Base-by-base conservation (phyloP, 2,113 vertebrate genomes). In the Pseudopipra pipra region DNA sequence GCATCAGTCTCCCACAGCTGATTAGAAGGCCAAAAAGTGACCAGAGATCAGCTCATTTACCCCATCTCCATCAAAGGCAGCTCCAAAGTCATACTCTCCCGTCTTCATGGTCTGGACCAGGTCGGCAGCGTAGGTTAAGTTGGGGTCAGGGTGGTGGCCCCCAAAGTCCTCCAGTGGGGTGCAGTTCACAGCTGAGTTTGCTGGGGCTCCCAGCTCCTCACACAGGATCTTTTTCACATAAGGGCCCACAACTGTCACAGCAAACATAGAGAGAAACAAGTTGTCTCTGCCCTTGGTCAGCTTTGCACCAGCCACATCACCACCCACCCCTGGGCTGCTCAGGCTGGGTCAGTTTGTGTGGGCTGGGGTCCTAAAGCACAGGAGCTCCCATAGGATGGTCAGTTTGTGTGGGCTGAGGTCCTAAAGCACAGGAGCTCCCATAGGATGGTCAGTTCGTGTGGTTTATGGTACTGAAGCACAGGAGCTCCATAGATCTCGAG, bases 131-230 rank as follows among this genome's bases (percentile, higher is more conserved):
- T 99, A 99, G 74, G 99, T 99, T 91, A 99, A 96, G 96, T 99
- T 99, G 85, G 99, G 99, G 97, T 99, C 99, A 8, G 99, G 99
- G 94, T 99, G 99, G 96, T 99, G 99, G 43, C 99, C 99, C 12
- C 99, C 99, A 9, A 99, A 99, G 96, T 99, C 99, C 90, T 99
- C 99, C 92, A 99, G 94, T 2, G 99, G 99, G 49, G 98, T 89
- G 47, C 99, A 99, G 95, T 99, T 99, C 49, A 99, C 98, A 2
- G 99, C 99, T 1, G 99, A 99, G 95, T 98, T 98, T 47, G 98
- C 99, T 6, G 99, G 99, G 87, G 99, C 98, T 4, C 99, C 99
- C 3, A 99, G 98, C 83, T 99, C 99, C 94, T 99, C 99, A 37
- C 99, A 99, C 85, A 99, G 98, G 28, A 99, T 99, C 96, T 99